Evolutionary conservation across 2,888 invertebrate species (phyloP), one percentile per base, ranked within the genome.

Genomic region (Coremacera marginata): DNA sequence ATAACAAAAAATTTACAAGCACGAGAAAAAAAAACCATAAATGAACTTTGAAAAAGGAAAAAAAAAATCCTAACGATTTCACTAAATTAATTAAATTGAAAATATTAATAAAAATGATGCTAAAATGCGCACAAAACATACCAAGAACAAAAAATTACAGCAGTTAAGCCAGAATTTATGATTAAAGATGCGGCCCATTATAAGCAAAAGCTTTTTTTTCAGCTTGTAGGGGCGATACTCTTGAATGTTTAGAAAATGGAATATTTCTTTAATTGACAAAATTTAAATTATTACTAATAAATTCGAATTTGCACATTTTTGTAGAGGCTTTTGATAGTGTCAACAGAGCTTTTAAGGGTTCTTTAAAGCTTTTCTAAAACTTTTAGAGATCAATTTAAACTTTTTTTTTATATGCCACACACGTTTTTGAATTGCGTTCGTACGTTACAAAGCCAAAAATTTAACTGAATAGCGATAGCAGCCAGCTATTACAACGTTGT

Each of bases 91-190:
- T 27, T 27, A 27, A n/a, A 31, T 31, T 14, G 27, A 51, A 52
- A 52, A 31, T 31, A n/a, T 37, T 31, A n/a, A 34, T 65, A 11
- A 62, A 62, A 27, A 62, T 22, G 44, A 67, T 67, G 25, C 5
- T 9, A 62, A 62, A 62, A 11, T 55, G 19, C 44, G 1, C 44
- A 25, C 14, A 52, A 71, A 22, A 84, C 87, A 87, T 83, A 89
- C 89, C 88, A 89, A 84, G 87, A 94, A 92, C 82, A 93, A 86
- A 79, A 93, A 92, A 88, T 94, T 94, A 84, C 92, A 93, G 86
- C 91, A 91, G 82, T 93, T 93, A 87, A 94, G 91, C 80, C 94
- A 88, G 81, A 92, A 91, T 90, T 93, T 93, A 76, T 93, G 92
- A 87, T 91, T 92, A 67, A 91, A 90, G 81, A 91, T 88, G 78